A percentile compares a stretch with the other conserved stretches of the same genome.
phyloP scores from a whole-genome alignment of 2,113 vertebrate genomes.

The Poicephalus meyeri region DNA sequence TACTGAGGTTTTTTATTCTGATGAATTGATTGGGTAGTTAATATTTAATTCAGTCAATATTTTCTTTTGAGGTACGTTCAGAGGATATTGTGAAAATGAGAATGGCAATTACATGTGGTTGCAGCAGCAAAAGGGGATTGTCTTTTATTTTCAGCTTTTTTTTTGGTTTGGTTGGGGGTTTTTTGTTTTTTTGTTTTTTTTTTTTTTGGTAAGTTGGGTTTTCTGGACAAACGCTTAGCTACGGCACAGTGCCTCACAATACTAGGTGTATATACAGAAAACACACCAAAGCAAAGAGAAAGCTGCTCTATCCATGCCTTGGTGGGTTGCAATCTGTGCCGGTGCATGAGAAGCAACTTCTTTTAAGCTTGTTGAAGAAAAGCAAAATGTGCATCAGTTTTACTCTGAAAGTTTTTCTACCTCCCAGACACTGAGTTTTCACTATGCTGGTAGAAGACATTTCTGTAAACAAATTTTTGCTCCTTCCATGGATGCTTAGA shows the following conservation, averaged over 20 bases:
- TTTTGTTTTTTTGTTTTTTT: not conserved
- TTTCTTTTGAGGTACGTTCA: not conserved
- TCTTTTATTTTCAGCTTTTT: not conserved
- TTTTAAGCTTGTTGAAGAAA: not conserved
- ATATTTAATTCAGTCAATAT: not conserved
- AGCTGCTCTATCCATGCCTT: not conserved
- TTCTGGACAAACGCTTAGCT: not conserved
- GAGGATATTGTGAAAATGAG: not conserved
- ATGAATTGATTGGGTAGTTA: not conserved
- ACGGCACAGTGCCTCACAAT: not conserved
- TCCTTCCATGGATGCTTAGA: not conserved
- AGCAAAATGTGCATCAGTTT: not conserved
- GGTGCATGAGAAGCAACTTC: not conserved
- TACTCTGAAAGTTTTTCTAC: not conserved
- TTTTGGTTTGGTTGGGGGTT: not conserved
- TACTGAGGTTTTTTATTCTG: not conserved
- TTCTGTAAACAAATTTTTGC: not conserved
- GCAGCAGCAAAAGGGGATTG: not conserved
- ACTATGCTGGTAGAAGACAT: not conserved
- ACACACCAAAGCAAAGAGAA: not conserved
- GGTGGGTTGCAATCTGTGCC: not conserved
- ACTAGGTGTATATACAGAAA: not conserved
- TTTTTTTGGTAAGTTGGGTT: not conserved
- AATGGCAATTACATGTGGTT: not conserved
- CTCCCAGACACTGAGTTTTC: not conserved